Percentiles rank a stretch among this genome's conserved stretches.
Evolutionary conservation across 2,113 vertebrate genomes (phyloP).

Genomic region (Paraplagusia blochii): DNA sequence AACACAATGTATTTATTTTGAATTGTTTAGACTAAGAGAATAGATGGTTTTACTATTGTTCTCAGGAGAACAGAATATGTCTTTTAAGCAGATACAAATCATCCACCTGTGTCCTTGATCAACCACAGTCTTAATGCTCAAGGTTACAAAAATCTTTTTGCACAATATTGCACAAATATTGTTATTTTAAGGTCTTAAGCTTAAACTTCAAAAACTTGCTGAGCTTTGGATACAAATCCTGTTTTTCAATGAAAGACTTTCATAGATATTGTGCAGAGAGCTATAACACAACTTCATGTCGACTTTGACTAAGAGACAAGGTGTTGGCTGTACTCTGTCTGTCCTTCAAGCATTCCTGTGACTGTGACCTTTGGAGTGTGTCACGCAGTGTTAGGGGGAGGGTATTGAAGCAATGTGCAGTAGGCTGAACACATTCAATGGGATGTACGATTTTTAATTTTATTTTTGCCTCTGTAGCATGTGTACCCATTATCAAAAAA

Average conservation of each 20-base stretch:
- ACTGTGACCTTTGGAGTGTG: constrained; percentile 83
- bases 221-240: neutral
- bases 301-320: constrained; percentile 57
- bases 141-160: constrained; percentile 1
- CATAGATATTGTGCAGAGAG: constrained; percentile 49
- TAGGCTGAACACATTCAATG: constrained; percentile 52
- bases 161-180: neutral
- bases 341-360: constrained; percentile 80
- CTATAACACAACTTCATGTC: constrained; percentile 52
- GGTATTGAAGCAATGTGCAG: constrained; percentile 52
- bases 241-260: neutral
- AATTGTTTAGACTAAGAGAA: too few species aligned
- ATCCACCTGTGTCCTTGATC: neutral
- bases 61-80: too few species aligned
- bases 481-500: too few species aligned
- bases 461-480: neutral
- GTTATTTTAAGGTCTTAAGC: neutral
- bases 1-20: too few species aligned
- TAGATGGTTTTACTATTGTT: too few species aligned
- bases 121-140: neutral
- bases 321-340: constrained; percentile 66
- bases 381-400: constrained; percentile 66
- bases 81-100: too few species aligned
- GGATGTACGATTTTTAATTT: constrained; percentile 29
- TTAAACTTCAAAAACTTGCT: neutral